A percentile compares a stretch with the other conserved stretches of the same genome.
Conservation (phyloP, 2,888 invertebrate genomes). For the Hyppa rectilinea region DNA sequence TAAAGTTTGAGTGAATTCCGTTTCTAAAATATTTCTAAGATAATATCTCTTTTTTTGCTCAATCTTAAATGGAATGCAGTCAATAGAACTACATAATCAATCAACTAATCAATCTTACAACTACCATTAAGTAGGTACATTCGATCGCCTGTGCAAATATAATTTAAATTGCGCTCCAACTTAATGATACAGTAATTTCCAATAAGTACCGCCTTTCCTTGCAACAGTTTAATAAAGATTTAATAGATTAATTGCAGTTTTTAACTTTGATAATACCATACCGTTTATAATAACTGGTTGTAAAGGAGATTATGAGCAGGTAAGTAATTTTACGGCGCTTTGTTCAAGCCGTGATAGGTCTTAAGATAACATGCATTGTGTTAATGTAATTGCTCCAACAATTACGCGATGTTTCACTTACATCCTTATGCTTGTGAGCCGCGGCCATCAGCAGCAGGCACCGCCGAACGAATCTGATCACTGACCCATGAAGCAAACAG, state of each 20-base stretch:
- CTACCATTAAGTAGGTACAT: slow-evolving; percentile 21
- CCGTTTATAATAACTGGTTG: slow-evolving; percentile 60
- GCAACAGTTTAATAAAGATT: slow-evolving; percentile 53
- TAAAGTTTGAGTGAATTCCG: too few species aligned
- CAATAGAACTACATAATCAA: slow-evolving; percentile 27
- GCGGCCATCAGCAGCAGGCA: slow-evolving; percentile 73
- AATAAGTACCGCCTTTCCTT: slow-evolving; percentile 45
- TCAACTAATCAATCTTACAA: slow-evolving; percentile 25
- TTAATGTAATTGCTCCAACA: slow-evolving; percentile 39
- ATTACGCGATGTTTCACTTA: slow-evolving; percentile 64
- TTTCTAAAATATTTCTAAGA: background rate
- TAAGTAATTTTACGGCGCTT: slow-evolving; percentile 56
- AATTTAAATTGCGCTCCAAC: slow-evolving; percentile 44
- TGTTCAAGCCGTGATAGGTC: slow-evolving; percentile 53
- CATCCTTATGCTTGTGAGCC: slow-evolving; percentile 63
- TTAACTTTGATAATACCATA: slow-evolving; percentile 55
- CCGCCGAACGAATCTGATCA: slow-evolving; percentile 86
- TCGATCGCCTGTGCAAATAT: slow-evolving; percentile 47
- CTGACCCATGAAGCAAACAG: slow-evolving; percentile 90
- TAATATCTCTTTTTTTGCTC: slow-evolving; percentile 1
- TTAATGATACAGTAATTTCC: slow-evolving; percentile 59
- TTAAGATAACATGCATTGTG: slow-evolving; percentile 39
- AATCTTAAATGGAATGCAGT: slow-evolving; percentile 26
- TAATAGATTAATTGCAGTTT: slow-evolving; percentile 65
- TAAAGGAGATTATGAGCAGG: slow-evolving; percentile 54